Evolutionary conservation across 2,113 vertebrate genomes (phyloP), one percentile per base, ranked within the genome.

Genomic region (Cynopterus brachyotis): DNA sequence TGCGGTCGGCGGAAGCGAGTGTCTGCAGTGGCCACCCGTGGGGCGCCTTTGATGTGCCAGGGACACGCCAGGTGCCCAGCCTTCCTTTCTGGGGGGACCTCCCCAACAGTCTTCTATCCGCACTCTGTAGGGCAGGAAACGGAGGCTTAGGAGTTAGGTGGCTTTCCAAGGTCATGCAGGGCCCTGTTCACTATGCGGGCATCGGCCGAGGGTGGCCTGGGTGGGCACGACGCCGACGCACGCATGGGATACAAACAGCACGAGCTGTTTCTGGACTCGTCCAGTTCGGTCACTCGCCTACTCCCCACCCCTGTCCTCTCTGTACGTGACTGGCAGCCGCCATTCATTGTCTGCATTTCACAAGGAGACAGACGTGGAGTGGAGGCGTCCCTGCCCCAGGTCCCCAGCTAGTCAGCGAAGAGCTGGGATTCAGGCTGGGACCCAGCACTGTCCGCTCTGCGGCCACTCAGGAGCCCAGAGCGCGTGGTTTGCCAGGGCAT

Each of bases 21-120:
- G 16, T 32, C n/a, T 42, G 35, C n/a, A n/a, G 1, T 1, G 0
- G 55, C 3, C 9, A 3, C 17, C 24, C 28, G 0, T 0, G 1
- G 40, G 26, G 22, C 5, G 0, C 53, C 32, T 15, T 4, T 0
- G 28, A 5, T 5, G 53, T 2, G 3, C 42, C 64, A 13, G 20
- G 0, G 1, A 13, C 8, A 0, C 1, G 0, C 37, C 19, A 20
- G 0, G 28, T 9, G 9, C 26, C 2, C 3, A 37, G 2, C 60
- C 13, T 12, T 28, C 75, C 32, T 57, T 10, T 8, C 24, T 45
- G 5, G 2, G 2, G 4, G 13, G 9, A 2, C 37, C 26, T 47
- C 79, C 57, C 73, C 64, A 15, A 12, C 55, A 11, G 6, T 17
- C 32, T 24, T 45, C 42, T 80, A 42, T 4, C 26, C 42, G 19